Evolutionary conservation across 2,888 invertebrate species (phyloP).

Genomic region (Allophyes oxyacanthae): DNA sequence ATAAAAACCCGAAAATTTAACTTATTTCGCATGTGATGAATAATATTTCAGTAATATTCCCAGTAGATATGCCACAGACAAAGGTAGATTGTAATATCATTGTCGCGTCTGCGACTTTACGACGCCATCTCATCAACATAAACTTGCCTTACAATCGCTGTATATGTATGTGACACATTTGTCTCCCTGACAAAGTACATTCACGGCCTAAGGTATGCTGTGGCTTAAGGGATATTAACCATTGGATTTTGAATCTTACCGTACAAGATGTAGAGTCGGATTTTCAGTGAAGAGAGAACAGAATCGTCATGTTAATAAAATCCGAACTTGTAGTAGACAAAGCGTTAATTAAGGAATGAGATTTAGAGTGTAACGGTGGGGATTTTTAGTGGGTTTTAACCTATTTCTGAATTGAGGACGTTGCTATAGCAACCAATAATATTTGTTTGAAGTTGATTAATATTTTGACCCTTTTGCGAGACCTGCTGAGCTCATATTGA

Average conservation of each 20-base stretch:
- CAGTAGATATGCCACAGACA: constrained; percentile 6
- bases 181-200: constrained; percentile 74
- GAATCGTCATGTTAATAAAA: constrained; percentile 70
- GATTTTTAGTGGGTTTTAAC: constrained; percentile 51
- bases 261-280: constrained; percentile 8
- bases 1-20: background rate
- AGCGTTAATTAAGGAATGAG: constrained; percentile 73
- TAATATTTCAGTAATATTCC: constrained; percentile 17
- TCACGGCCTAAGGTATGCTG: constrained; percentile 68
- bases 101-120: constrained; percentile 55
- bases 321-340: constrained; percentile 65
- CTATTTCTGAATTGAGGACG: constrained; percentile 35
- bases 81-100: constrained; percentile 43
- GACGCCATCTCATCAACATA: constrained; percentile 59
- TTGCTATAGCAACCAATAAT: constrained; percentile 4
- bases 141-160: constrained; percentile 59
- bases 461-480: background rate
- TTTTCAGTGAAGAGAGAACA: constrained; percentile 12
- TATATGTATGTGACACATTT: constrained; percentile 74
- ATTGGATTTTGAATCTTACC: constrained; percentile 35
- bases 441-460: background rate
- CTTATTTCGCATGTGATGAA: background rate
- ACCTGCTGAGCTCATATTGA: background rate
- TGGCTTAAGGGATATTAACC: constrained; percentile 27
- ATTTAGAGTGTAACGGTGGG: constrained; percentile 59